Evolutionary conservation across 2,888 invertebrate genomes (phyloP).

Genomic region (Meta bourneti): DNA sequence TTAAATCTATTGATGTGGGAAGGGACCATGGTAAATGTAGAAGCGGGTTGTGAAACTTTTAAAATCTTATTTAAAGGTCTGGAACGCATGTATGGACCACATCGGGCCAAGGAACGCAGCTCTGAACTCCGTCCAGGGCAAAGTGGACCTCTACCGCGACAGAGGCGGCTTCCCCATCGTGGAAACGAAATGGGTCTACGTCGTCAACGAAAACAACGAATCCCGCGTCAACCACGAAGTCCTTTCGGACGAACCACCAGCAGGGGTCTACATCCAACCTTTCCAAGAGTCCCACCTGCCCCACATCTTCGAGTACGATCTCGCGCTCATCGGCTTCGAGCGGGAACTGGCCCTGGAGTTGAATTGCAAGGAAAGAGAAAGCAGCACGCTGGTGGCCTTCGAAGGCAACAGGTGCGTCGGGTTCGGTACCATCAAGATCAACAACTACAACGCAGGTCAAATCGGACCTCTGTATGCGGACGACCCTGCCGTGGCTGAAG

Average conservation of each 20-base stretch:
- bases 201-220: neutral
- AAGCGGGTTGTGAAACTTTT: no score
- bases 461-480: no score
- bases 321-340: neutral
- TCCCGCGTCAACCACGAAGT: neutral
- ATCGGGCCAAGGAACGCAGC: conserved; percentile 34
- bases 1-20: no score
- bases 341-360: neutral
- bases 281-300: neutral
- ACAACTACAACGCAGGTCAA: no score
- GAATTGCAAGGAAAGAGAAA: neutral
- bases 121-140: conserved; percentile 36
- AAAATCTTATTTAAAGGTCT: neutral
- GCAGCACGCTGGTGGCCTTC: conserved; percentile 29
- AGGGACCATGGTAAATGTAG: no score
- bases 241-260: neutral
- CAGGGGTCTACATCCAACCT: conserved; percentile 1
- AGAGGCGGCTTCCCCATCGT: conserved; percentile 27
- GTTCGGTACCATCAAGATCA: no score
- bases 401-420: neutral
- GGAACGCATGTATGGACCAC: conserved; percentile 25
- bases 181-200: neutral
- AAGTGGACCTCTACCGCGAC: conserved; percentile 20
- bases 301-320: conserved; percentile 29
- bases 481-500: no score